Percentiles rank a stretch among this genome's conserved stretches.
Evolutionary conservation across 2,797 vertebrate species (phyloP).

Genomic region (Tapirus indicus): DNA sequence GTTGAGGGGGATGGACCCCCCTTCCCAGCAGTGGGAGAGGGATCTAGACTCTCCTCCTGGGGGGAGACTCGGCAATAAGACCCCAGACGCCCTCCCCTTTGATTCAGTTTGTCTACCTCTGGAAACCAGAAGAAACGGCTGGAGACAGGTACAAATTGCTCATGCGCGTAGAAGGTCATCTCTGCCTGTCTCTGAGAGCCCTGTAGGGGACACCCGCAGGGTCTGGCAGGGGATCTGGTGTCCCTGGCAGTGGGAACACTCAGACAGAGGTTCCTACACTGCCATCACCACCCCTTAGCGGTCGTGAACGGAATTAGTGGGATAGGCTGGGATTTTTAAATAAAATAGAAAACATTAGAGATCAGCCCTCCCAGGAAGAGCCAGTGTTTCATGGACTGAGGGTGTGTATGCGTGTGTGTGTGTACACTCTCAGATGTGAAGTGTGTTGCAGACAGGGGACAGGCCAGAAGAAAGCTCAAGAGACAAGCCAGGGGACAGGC

Average conservation of each 20-base stretch:
- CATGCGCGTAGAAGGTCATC: background rate
- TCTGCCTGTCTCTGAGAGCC: background rate
- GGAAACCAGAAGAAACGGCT: background rate
- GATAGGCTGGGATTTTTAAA: background rate
- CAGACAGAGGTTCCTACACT: too few relatives aligned
- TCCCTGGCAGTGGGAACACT: background rate
- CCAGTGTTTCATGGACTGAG: background rate
- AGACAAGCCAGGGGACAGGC: background rate
- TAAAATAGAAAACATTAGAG: background rate
- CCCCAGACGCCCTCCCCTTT: accelerated
- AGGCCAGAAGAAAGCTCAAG: background rate
- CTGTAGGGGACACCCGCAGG: background rate
- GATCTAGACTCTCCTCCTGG: background rate
- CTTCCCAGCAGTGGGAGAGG: background rate
- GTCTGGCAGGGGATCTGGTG: too few relatives aligned
- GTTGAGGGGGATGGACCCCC: background rate
- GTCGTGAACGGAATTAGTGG: background rate
- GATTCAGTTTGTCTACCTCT: background rate
- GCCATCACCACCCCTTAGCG: accelerated
- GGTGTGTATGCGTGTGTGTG: background rate
- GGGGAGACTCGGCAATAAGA: too few relatives aligned
- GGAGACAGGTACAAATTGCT: accelerated
- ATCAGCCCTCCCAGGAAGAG: background rate
- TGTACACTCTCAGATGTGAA: background rate
- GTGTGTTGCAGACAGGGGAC: background rate